Base-by-base conservation (phyloP, 2,888 invertebrate genomes). In the Cephalotes varians region DNA sequence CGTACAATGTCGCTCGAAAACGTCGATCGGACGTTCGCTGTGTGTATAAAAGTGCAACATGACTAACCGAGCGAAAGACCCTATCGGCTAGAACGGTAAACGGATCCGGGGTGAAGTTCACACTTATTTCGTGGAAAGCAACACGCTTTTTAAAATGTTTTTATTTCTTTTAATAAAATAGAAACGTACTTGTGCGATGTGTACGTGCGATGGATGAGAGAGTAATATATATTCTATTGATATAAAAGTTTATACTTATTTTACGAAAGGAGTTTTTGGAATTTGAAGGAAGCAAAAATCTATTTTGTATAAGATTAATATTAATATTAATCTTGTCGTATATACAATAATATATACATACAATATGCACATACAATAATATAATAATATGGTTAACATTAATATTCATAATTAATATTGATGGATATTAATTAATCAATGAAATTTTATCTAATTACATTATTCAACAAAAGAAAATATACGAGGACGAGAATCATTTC, bases 1-100 rank as follows among this genome's bases (percentile, higher is more conserved):
- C 40, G n/a, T 56, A 71, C 77, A 71, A 56, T 77, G 77, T 69
- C 31, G 51, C 51, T 76, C 65, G 65, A 76, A 76, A 76, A 65
- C n/a, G 51, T 10, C 28, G n/a, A n/a, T 54, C 65, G 37, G 54
- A 76, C 21, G 51, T 40, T 51, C n/a, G n/a, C n/a, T n/a, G 15
- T 34, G 40, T 40, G 21, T 71, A 56, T 71, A 77, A 77, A 77
- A 77, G 71, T 69, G 71, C 77, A 71, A 69, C 54, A 54, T 34
- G 18, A 34, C 44, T 56, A 56, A 77, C 44, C 21, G 77, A 77
- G 71, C 44, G 71, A 56, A 47, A 65, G 44, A 56, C 31, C 18
- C 7, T 51, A 37, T 58, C 44, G 47, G 28, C 28, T 76, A 56
- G 47, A 49, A 76, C 76, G 74, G 21, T 34, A 37, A 73, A 74